Base-by-base conservation (phyloP, 1,140 invertebrate species). In the Pseudomyrmex dendroicus region DNA sequence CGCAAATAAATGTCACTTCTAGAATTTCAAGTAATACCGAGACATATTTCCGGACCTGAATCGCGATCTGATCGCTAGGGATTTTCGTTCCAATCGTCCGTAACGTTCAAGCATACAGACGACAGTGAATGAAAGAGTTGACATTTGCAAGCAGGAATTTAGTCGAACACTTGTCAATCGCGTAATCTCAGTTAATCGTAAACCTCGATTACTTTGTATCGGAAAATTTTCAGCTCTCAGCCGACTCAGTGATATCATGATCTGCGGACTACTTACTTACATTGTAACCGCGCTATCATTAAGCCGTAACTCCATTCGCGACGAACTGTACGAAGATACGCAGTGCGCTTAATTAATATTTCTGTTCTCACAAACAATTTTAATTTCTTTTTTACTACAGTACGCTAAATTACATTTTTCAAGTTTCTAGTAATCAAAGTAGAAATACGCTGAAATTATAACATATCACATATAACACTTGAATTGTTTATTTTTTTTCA, bases 291-390 rank as follows among this genome's bases (percentile, higher is more conserved):
- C 20, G 12, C 13, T 17, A 17, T 48, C 76, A 13, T 50, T 48
- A 78, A 78, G 48, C 50, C 50, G 50, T 68, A 68, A 77, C 68
- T 10, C 48, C 20, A 48, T 15, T 68, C 35, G 12, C 64, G 48
- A 22, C 17, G 48, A 77, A 20, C 48, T 35, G 3, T n/a, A 15
- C 15, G 52, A 59, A 68, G 74, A 54, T 57, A 52, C 63, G 74
- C 64, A 80, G 70, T 80, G 66, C 64, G 64, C 54, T 59, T 70
- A 70, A 80, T 59, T 80, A 80, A 80, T 61, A 56, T 80, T 20
- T 66, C 20, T 80, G 15, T 15, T 59, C 22, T 44, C 22, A 44
- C 66, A 64, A 15, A 59, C 46, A 64, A 72, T 70, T 52, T 61
- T 80, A 72, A 80, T 80, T 66, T 20, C 17, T 54, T 72, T 72